Base-by-base conservation (phyloP, 2,888 invertebrate genomes). In the Drosophila fungiperda region DNA sequence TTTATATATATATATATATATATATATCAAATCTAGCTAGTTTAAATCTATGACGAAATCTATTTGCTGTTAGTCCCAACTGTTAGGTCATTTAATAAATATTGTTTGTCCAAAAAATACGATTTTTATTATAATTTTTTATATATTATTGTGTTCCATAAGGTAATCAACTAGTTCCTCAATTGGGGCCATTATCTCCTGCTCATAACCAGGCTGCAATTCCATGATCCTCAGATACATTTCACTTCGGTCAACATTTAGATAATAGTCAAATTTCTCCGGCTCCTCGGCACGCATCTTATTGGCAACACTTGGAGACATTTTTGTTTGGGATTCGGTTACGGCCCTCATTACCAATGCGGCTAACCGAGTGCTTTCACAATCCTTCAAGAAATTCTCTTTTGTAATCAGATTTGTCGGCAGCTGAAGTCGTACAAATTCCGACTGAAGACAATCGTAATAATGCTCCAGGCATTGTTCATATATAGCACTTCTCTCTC, bases 381-480 rank as follows among this genome's bases (percentile, higher is more conserved):
- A 90, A 52, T 93, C 93, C 45, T 87, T 68, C 9, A 90, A 26
- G 76, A 94, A 94, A 42, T 89, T 89, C 0, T 84, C 62, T 68
- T 83, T 86, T 0, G 91, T 82, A n/a, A 94, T 83, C 12, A 92
- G 67, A 23, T 84, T 67, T 0, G 32, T 0, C 0, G 66, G n/a
- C 1, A 87, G 35, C 0, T 57, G 42, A 26, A 83, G 58, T 1
- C 73, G 40, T 0, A 9, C 4, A 0, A 87, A 68, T 17, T 89
- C 76, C 0, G 89, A 42, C 11, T 75, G 76, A 1, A 94, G 82
- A 3, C 74, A 72, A 1, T 83, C 64, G 65, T 93, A 93, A 84
- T 95, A 95, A 73, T 92, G 86, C 20, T 92, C 85, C 20, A 94
- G 75, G 60, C 94, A 93, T 6, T 85, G 76, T 0, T 84, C 73